These are phyloP conservation scores for Megastigmus dorsalis DNA, from an alignment of 2,888 invertebrate genomes.

Conservation along the genomic window DNA sequence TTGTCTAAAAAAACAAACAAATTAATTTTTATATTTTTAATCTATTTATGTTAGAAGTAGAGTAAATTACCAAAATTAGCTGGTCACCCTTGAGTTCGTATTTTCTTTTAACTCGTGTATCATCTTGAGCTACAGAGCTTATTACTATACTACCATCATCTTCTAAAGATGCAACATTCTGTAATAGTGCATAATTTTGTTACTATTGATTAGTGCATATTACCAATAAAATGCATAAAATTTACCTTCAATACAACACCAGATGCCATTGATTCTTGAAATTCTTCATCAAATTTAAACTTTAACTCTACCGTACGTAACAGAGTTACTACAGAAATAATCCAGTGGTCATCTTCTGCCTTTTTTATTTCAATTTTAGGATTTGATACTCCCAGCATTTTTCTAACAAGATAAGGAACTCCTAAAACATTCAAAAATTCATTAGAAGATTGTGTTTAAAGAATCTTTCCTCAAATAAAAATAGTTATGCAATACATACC, in stretches of 20 bases:
- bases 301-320: conserved; percentile 76
- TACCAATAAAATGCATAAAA: background rate
- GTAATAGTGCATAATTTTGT: conserved; percentile 60
- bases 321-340: conserved; percentile 77
- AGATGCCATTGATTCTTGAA: conserved; percentile 80
- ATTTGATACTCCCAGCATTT: conserved; percentile 80
- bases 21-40: background rate
- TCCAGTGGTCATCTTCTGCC: conserved; percentile 77
- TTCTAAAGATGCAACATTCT: conserved; percentile 78
- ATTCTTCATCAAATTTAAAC: conserved; percentile 80
- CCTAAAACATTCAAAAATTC: conserved; percentile 73
- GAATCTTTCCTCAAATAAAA: no score
- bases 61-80: conserved; percentile 65
- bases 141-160: conserved; percentile 75
- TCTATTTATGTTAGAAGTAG: conserved; percentile 1
- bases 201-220: conserved; percentile 13
- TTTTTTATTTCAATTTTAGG: conserved; percentile 78
- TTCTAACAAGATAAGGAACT: conserved; percentile 80
- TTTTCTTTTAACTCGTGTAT: conserved; percentile 71
- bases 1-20: conserved; percentile 76
- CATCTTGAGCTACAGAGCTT: conserved; percentile 71
- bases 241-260: conserved; percentile 74
- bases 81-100: conserved; percentile 74
- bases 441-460: background rate
- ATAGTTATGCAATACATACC: conserved; percentile 77